Base-by-base conservation (phyloP, 1,140 invertebrate genomes). In the Lepidostoma basale region DNA sequence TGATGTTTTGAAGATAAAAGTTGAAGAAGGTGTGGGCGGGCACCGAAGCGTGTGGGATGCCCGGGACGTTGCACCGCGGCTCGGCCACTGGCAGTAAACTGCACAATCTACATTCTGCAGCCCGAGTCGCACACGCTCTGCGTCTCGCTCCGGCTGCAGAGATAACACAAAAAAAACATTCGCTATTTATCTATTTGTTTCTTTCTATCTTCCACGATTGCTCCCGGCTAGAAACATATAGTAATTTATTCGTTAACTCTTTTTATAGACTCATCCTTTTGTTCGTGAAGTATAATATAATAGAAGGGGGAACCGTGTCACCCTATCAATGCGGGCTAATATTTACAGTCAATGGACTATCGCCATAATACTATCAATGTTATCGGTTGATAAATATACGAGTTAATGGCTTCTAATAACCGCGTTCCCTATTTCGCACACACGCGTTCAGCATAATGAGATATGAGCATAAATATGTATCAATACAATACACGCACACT, bases 51-150 rank as follows among this genome's bases (percentile, higher is more conserved):
- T 66, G 54, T 59, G 54, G 52, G 64, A 67, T 47, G 54, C 23
- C 49, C 52, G 64, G 64, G 54, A 67, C 64, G 52, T 67, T 67
- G 64, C 64, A 67, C 64, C 25, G 33, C 36, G 49, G 42, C 25
- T 10, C 36, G 49, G 42, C 25, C 14, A 18, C 28, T 39, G 45
- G 47, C 47, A 39, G 47, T 26, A 26, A 28, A 47, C 59, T 64
- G 62, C 52, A 56, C 52, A 33, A 18, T 33, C 52, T 20, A 33
- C 1, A 30, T 8, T 20, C 52, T 6, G 30, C 3, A n/a, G n/a
- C n/a, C n/a, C n/a, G n/a, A n/a, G n/a, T n/a, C n/a, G 30, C 30
- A 6, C 5, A 6, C 5, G 30, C 30, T 5, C 30, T 12, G 30
- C 12, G 12, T 6, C 5, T 12, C 12, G 30, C 30, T 6, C 30